These are phyloP conservation scores for Mycalesis mineus DNA, from an alignment of 2,888 invertebrate genomes.

Conservation along the genomic window DNA sequence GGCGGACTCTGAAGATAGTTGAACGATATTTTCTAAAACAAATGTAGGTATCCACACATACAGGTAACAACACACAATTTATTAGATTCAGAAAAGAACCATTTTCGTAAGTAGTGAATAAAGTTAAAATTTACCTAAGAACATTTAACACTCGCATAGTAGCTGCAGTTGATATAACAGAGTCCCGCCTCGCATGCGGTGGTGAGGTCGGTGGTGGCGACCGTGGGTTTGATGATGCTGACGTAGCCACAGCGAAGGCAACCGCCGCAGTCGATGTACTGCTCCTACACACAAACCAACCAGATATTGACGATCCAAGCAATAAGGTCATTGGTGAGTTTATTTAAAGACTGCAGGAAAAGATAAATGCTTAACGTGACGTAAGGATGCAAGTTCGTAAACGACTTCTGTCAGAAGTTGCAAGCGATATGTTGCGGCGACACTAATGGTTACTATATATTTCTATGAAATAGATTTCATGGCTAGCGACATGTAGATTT, in stretches of 20 bases:
- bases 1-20: too few species aligned
- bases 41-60: too few species aligned
- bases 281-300: slow-evolving; percentile 77
- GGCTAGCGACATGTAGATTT: too few species aligned
- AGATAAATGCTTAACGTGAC: not conserved
- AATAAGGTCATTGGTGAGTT: too few species aligned
- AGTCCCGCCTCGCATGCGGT: slow-evolving; percentile 77
- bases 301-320: not conserved
- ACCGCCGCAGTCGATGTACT: slow-evolving; percentile 92
- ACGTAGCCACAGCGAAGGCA: slow-evolving; percentile 94
- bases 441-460: too few species aligned
- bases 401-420: too few species aligned
- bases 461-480: too few species aligned
- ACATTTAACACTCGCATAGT: slow-evolving; percentile 95
- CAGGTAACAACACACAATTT: too few species aligned
- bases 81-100: too few species aligned
- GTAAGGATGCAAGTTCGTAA: too few species aligned
- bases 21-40: too few species aligned
- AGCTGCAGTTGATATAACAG: slow-evolving; percentile 93
- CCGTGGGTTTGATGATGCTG: slow-evolving; percentile 89
- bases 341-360: not conserved
- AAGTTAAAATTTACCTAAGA: slow-evolving; percentile 69
- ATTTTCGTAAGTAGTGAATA: not conserved
- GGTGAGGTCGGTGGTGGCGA: slow-evolving; percentile 79
- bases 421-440: too few species aligned